A percentile compares a stretch with the other conserved stretches of the same genome.
phyloP scores from a whole-genome alignment of 2,113 vertebrate species.

The Sinocyclocheilus anophthalmus region DNA sequence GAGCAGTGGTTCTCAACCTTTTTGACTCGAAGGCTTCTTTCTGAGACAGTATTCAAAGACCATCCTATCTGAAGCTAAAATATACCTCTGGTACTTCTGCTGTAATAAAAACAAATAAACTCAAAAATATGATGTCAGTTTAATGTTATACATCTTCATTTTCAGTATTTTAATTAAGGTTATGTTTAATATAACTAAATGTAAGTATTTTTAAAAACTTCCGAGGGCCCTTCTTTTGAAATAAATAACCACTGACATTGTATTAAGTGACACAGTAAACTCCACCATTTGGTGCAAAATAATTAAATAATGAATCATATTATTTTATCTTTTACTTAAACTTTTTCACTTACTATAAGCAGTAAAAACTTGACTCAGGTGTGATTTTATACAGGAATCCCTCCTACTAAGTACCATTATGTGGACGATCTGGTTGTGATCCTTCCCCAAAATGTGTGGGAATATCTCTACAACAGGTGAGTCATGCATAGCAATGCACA shows the following conservation, averaged over 20 bases:
- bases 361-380: conserved; percentile 5
- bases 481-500: not conserved
- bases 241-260: not conserved
- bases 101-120: not conserved
- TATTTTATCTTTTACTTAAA: too few species aligned
- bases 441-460: conserved; percentile 95
- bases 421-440: conserved; percentile 98
- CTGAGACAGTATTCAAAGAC: not conserved
- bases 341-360: not conserved
- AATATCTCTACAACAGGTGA: conserved; percentile 95
- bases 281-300: not conserved
- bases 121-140: not conserved
- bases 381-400: conserved; percentile 82
- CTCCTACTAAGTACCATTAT: conserved; percentile 94
- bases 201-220: too few species aligned
- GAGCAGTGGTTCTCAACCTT: not conserved
- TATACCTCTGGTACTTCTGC: not conserved
- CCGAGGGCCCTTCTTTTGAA: not conserved
- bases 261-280: not conserved
- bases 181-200: too few species aligned
- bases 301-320: too few species aligned
- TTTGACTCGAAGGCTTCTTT: not conserved
- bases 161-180: not conserved
- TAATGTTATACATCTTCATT: not conserved
- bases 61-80: not conserved